Conservation (phyloP, 2,888 invertebrate species). For the Drosophila lutescens region DNA sequence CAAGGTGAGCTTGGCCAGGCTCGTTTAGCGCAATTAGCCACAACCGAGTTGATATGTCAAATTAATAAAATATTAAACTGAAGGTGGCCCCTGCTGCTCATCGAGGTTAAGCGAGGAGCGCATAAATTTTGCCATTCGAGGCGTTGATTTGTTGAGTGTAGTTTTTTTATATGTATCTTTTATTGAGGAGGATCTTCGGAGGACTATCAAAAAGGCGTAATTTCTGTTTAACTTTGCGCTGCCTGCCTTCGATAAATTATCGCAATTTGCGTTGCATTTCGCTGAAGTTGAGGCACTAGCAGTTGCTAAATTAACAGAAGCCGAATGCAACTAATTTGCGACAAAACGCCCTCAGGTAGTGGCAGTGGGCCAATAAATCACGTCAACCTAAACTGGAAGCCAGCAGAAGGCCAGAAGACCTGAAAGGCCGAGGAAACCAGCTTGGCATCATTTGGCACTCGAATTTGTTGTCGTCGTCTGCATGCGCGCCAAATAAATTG, state of each 20-base stretch:
- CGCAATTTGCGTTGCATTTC: constrained; percentile 80
- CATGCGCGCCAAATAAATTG: constrained; percentile 79
- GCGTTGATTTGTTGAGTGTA: constrained; percentile 72
- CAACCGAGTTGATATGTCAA: constrained; percentile 84
- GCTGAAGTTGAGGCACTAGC: constrained; percentile 33
- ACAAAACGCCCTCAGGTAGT: constrained; percentile 80
- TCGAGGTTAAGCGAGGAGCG: constrained; percentile 56
- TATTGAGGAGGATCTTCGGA: constrained; percentile 9
- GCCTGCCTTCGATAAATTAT: constrained; percentile 74
- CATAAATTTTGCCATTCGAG: constrained; percentile 76
- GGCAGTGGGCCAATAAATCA: constrained; percentile 73
- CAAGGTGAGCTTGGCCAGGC: constrained; percentile 44
- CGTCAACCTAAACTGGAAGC: constrained; percentile 71
- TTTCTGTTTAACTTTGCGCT: constrained; percentile 76
- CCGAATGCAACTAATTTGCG: constrained; percentile 81
- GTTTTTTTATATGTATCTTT: neutral
- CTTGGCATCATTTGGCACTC: constrained; percentile 79
- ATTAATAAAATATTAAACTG: constrained; percentile 82
- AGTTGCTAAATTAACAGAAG: constrained; percentile 77
- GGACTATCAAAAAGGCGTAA: constrained; percentile 69
- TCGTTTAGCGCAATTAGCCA: constrained; percentile 84
- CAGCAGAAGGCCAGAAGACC: constrained; percentile 16
- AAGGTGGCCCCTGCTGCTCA: constrained; percentile 56
- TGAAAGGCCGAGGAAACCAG: constrained; percentile 31
- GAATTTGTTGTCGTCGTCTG: constrained; percentile 77